Percentiles rank a stretch among this genome's conserved stretches.
Conservation (phyloP, 2,888 invertebrate genomes). For the Polymixis lichenea region DNA sequence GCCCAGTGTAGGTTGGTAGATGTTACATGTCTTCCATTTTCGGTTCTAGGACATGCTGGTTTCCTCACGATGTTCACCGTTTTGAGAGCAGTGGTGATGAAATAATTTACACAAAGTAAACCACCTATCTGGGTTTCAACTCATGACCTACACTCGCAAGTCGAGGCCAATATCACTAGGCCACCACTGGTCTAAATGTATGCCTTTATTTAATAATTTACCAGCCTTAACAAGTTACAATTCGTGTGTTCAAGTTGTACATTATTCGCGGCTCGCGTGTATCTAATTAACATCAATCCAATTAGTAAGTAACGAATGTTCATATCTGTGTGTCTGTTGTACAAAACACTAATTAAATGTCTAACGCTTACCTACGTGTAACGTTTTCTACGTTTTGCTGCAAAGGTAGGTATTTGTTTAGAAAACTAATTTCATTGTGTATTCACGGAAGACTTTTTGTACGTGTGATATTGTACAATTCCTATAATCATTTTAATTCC, state of each 20-base stretch:
- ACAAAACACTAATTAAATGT: conserved; percentile 45
- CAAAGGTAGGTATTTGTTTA: neutral
- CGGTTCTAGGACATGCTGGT: too few species aligned
- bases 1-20: too few species aligned
- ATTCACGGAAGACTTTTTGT: conserved; percentile 14
- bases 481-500: neutral
- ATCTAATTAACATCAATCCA: conserved; percentile 56
- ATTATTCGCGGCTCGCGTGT: conserved; percentile 26
- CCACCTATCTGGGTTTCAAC: too few species aligned
- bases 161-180: too few species aligned
- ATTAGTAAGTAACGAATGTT: conserved; percentile 42
- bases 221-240: neutral
- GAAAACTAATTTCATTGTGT: conserved; percentile 29
- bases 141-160: too few species aligned
- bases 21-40: too few species aligned
- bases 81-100: too few species aligned
- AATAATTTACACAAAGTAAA: too few species aligned
- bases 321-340: conserved; percentile 18
- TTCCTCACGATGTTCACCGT: too few species aligned
- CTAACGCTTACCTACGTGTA: too few species aligned
- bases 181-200: too few species aligned
- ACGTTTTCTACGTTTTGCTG: conserved; percentile 31
- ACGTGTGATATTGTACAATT: neutral
- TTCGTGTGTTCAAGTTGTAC: conserved; percentile 1
- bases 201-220: too few species aligned